Conservation (phyloP, 2,797 vertebrate genomes). For the Malacoraja senta region DNA sequence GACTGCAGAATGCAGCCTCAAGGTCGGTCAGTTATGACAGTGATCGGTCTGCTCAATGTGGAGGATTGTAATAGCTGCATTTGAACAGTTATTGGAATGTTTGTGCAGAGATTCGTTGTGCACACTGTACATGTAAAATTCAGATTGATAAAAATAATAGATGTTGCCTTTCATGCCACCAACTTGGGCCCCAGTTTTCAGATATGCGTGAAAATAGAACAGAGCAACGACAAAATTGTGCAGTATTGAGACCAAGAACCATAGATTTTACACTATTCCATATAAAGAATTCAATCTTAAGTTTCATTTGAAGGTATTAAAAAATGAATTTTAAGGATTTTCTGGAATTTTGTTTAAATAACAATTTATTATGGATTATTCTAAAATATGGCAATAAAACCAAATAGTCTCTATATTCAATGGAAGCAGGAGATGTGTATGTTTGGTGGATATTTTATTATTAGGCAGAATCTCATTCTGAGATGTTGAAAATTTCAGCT, state of each 20-base stretch:
- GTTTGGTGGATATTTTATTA: neutral
- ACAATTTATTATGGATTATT: neutral
- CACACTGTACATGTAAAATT: neutral
- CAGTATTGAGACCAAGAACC: neutral
- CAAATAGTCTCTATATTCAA: neutral
- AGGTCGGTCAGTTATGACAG: conserved; percentile 64
- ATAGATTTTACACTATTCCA: neutral
- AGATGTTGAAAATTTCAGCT: neutral
- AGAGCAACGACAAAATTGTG: neutral
- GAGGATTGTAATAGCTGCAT: neutral
- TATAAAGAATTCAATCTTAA: neutral
- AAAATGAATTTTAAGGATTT: neutral
- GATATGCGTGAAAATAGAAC: neutral
- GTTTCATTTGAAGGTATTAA: neutral
- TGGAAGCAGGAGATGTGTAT: neutral
- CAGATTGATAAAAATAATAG: neutral
- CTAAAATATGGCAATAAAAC: neutral
- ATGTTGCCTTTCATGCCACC: neutral
- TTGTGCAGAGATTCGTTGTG: neutral
- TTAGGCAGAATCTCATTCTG: neutral
- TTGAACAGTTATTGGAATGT: conserved; percentile 11
- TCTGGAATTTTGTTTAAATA: neutral
- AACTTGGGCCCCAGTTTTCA: neutral
- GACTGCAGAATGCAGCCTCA: conserved; percentile 67
- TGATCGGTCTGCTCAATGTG: conserved; percentile 27